These are phyloP conservation scores for Drosophila miranda DNA, from an alignment of 1,140 invertebrate genomes.

Conservation along the genomic window DNA sequence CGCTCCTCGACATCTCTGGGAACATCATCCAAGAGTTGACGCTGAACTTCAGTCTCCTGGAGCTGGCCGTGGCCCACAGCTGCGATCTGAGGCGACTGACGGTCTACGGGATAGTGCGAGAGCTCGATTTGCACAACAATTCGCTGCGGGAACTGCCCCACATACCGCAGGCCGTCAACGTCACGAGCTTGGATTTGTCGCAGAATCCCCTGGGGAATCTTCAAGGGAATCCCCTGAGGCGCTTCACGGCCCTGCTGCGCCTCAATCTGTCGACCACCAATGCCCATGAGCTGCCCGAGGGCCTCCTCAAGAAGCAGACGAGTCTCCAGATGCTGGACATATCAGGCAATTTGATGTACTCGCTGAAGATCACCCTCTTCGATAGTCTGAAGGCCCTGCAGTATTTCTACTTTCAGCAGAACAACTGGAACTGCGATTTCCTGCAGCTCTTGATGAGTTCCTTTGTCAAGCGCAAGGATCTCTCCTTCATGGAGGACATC, in stretches of 20 bases:
- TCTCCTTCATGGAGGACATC: slow-evolving; percentile 74
- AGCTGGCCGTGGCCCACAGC: slow-evolving; percentile 52
- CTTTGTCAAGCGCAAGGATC: slow-evolving; percentile 70
- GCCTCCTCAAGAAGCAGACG: slow-evolving; percentile 72
- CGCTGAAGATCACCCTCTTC: slow-evolving; percentile 73
- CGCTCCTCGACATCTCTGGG: slow-evolving; percentile 66
- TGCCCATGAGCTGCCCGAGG: slow-evolving; percentile 67
- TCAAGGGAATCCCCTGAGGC: slow-evolving; percentile 66
- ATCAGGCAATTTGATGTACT: slow-evolving; percentile 69
- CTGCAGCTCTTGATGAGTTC: slow-evolving; percentile 75
- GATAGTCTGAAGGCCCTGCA: slow-evolving; percentile 72
- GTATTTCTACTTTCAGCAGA: slow-evolving; percentile 81
- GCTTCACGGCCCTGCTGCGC: slow-evolving; percentile 60
- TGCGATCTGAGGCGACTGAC: slow-evolving; percentile 71
- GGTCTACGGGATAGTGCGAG: slow-evolving; percentile 56
- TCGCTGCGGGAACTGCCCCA: slow-evolving; percentile 73
- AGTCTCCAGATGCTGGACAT: slow-evolving; percentile 73
- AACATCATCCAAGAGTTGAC: slow-evolving; percentile 74
- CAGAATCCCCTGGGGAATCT: slow-evolving; percentile 73
- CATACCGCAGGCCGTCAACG: slow-evolving; percentile 65
- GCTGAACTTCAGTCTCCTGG: slow-evolving; percentile 62
- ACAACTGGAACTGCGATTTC: slow-evolving; percentile 81
- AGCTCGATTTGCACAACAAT: slow-evolving; percentile 77
- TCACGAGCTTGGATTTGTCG: slow-evolving; percentile 69
- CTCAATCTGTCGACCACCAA: slow-evolving; percentile 67